Evolutionary conservation across 2,888 invertebrate genomes (phyloP), one percentile per base, ranked within the genome.

Genomic region (Sericinus montela): DNA sequence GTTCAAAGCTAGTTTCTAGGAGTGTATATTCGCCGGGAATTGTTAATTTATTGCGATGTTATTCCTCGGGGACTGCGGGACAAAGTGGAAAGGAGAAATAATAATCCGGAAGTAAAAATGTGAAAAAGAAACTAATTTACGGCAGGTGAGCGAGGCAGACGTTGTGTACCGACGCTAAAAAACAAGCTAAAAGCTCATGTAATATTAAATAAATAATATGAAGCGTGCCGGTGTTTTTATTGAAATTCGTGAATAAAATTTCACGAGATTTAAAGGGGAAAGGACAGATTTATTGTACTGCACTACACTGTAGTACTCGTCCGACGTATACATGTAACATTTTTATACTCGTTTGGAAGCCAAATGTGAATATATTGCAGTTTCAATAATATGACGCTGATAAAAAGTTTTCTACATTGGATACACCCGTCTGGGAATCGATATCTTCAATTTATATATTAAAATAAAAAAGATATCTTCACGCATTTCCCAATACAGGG

Each of bases 21-120:
- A 32, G 11, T 32, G 32, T 32, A 11, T 10, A 32, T 66, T 60
- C 63, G 57, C 54, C 50, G 56, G 57, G 60, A 65, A 64, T 65
- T 65, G 62, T 60, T 65, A 32, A 32, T 32, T 32, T 32, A 32
- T 32, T 32, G 11, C 32, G 32, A 32, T 68, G 68, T 72, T 72
- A 67, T 74, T 70, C 59, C 57, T 4, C 23, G 32, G 42, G 49
- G 43, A 49, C 10, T 19, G 30, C 37, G 25, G 38, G 49, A 52
- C 51, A 53, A 51, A 51, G 49, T 34, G 46, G 50, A 48, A 41
- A 45, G 45, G 40, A 49, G 38, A 52, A 51, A 53, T 53, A 52
- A 49, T 56, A 53, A 53, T 55, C 43, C 45, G 45, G 16, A 42
- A 53, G 52, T 5, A 48, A 50, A 42, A 52, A 42, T 50, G 49